Evolutionary conservation across 2,113 vertebrate genomes (phyloP), one percentile per base, ranked within the genome.

Genomic region (Willisornis vidua): DNA sequence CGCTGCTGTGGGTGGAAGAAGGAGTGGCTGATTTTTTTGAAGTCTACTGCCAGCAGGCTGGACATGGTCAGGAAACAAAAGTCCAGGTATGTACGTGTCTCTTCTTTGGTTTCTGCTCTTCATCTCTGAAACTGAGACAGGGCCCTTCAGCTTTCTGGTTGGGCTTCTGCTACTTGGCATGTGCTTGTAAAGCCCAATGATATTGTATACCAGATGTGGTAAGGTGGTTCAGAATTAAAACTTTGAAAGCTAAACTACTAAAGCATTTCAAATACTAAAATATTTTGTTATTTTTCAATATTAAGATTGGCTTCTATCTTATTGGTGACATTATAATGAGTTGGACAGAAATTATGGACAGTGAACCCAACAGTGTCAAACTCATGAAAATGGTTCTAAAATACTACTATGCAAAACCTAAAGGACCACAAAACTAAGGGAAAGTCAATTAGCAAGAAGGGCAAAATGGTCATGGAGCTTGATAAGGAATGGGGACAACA

Each of bases 1-100:
- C 99, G 19, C 97, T 99, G 94, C 98, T 99, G 58, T 99, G 99
- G 99, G 98, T 98, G 5, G 99, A 99, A 96, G 99, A 99, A 33
- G 99, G 99, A 35, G 98, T 99, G 15, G 99, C 99, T 18, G 99
- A 99, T 97, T 99, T 98, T 96, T 99, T 99, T 74, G 98, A 99
- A 97, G 98, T 99, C 35, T 87, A 97, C 92, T 99, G 99, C 89
- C 98, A 98, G 78, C 97, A 98, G 76, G 82, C 96, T 89, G 97
- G 96, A 29, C 91, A 97, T 48, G 80, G 67, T 61, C 98, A 93
- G 58, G 98, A 98, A 46, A 92, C 94, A 48, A 98, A 98, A 97
- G 72, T 87, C 29, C 98, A 98, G 99, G 98, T 99, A 98, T 10
- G 93, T 75, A 39, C 46, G 8, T 6, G 2, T 55, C n/a, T 71